Base-by-base conservation (phyloP, 2,113 vertebrate genomes). In the Acrocephalus kingi region DNA sequence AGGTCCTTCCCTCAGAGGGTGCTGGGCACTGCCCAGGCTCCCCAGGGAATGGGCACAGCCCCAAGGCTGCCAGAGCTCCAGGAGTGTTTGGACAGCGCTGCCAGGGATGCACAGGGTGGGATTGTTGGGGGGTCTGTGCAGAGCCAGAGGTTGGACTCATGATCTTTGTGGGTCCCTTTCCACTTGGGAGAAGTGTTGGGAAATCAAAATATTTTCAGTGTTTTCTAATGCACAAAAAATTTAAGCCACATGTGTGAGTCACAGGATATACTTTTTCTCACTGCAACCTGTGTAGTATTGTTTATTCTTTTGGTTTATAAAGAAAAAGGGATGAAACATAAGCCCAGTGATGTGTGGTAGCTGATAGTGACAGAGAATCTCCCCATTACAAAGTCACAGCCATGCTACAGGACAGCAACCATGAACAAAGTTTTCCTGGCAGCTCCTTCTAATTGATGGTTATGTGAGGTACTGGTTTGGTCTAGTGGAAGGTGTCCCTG, bases 31-130 rank as follows among this genome's bases (percentile, higher is more conserved):
- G 61, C 6, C 5, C 62, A 62, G 55, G 41, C 41, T 76, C 48
- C n/a, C 30, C 71, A 43, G 62, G 78, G 41, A 52, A n/a, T 23
- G 62, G 78, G 20, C 78, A 41, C 3, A 0, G 78, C 62, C 39
- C 78, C 0, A 0, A 27, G 71, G 71, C 79, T 76, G 55, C 62
- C 63, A 68, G 48, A 69, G 78, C 48, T 69, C 17, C n/a, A 41
- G 31, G 41, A 41, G 14, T 0, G 1, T 4, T 82, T 68, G 48
- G 55, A 1, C 33, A 39, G 0, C 0, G 0, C 39, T 61, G 2
- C 4, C 4, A 25, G 54, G 71, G 20, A 20, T 30, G 61, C 20
- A 0, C 55, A 27, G 41, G 71, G 14, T 48, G 55, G 46, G 24
- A 3, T 48, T 76, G 39, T 27, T 75, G 61, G 33, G 46, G 9